A percentile compares a stretch with the other conserved stretches of the same genome.
Conservation (phyloP, 2,888 invertebrate genomes). For the Eupithecia insigniata region DNA sequence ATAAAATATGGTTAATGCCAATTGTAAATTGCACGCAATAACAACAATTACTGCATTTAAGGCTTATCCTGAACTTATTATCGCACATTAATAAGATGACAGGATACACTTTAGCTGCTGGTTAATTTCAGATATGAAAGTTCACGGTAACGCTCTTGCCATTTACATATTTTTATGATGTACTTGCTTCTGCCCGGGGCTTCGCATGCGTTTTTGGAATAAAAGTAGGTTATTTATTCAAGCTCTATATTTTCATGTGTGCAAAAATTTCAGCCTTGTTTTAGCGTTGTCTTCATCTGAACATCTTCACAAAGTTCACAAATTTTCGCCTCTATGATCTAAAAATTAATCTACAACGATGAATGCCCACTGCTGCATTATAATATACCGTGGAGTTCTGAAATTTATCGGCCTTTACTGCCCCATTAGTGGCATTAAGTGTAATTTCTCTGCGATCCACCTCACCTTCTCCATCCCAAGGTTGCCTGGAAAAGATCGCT, state of each 20-base stretch:
- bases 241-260: no score
- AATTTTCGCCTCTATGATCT: not conserved
- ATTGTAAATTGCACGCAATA: constrained; percentile 27
- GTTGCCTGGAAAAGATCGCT: no score
- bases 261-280: no score
- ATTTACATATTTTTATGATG: not conserved
- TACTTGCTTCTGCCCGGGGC: no score
- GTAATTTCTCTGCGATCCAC: not conserved
- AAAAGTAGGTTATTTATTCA: no score
- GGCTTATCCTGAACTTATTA: constrained; percentile 1
- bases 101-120: not conserved
- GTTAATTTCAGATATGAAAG: not conserved
- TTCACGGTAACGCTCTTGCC: not conserved
- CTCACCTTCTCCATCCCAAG: not conserved
- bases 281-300: no score
- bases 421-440: not conserved
- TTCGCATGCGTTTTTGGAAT: no score
- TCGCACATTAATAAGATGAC: not conserved
- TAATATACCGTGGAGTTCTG: not conserved
- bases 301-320: no score
- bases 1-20: constrained; percentile 27
- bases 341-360: not conserved
- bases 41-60: constrained; percentile 17
- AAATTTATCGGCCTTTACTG: not conserved
- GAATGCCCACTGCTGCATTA: not conserved